Percentiles rank a stretch among this genome's conserved stretches.
Evolutionary conservation across 1,140 invertebrate species (phyloP).

Genomic region (Brachionus manjavacas): DNA sequence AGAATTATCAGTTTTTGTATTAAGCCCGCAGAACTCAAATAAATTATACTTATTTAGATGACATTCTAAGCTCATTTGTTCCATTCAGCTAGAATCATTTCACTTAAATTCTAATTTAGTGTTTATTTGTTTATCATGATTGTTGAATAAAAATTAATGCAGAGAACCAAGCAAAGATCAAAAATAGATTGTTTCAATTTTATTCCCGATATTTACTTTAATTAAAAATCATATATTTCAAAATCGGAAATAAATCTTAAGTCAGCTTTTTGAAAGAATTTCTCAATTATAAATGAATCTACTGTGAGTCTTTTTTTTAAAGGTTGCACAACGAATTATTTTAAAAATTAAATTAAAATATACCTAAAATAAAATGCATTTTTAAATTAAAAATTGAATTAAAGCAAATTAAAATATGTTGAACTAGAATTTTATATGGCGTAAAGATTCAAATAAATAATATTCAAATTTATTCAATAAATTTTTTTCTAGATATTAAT

Average conservation of each 20-base stretch:
- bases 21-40: neutral
- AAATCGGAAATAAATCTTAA: neutral
- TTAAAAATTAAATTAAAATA: neutral
- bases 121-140: conserved; percentile 1
- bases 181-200: neutral
- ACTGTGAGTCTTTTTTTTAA: neutral
- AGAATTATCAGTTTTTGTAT: neutral
- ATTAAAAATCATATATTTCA: neutral
- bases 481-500: neutral
- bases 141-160: conserved; percentile 5
- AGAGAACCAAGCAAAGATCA: neutral
- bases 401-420: neutral
- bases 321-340: neutral
- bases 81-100: neutral
- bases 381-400: neutral
- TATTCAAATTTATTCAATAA: neutral
- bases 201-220: neutral
- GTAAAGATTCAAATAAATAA: neutral
- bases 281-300: neutral
- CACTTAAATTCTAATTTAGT: conserved; percentile 5
- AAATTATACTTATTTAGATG: neutral
- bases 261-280: neutral
- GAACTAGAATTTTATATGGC: neutral
- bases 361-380: neutral
- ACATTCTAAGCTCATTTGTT: neutral